phyloP scores from a whole-genome alignment of 1,140 invertebrate genomes.

The Antheraea mylitta region DNA sequence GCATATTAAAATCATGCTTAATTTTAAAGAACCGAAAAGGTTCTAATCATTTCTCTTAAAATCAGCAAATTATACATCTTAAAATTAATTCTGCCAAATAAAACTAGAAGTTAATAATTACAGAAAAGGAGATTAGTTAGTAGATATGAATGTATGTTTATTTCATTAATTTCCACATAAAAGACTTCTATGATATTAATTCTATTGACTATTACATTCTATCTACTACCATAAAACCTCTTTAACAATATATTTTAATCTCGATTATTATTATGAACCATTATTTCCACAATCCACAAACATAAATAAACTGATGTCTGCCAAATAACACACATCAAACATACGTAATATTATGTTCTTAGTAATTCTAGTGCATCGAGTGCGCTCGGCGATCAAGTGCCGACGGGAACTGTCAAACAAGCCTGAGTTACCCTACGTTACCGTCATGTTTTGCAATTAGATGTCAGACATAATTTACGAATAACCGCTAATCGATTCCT shows the following conservation, averaged over 20 bases:
- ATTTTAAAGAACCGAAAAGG: too few relatives aligned
- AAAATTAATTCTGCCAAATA: too few relatives aligned
- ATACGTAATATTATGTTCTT: background rate
- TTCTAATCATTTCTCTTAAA: too few relatives aligned
- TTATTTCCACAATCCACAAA: background rate
- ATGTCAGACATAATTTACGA: background rate
- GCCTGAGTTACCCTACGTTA: background rate
- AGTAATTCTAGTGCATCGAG: background rate
- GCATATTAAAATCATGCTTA: too few relatives aligned
- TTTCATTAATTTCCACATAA: too few relatives aligned
- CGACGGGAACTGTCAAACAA: conserved; percentile 1
- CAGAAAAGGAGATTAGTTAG: too few relatives aligned
- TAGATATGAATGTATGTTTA: too few relatives aligned
- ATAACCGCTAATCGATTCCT: conserved; percentile 1
- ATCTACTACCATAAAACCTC: too few relatives aligned
- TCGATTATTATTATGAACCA: background rate
- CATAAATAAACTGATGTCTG: background rate
- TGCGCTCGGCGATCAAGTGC: background rate
- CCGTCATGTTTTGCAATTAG: background rate
- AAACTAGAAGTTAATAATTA: too few relatives aligned
- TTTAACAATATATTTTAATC: background rate
- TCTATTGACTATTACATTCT: too few relatives aligned
- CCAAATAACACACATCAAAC: background rate
- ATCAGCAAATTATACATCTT: too few relatives aligned
- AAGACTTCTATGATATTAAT: too few relatives aligned